Evolutionary conservation across 2,797 vertebrate genomes (phyloP).

Genomic region (Acanthurus leucopareius): DNA sequence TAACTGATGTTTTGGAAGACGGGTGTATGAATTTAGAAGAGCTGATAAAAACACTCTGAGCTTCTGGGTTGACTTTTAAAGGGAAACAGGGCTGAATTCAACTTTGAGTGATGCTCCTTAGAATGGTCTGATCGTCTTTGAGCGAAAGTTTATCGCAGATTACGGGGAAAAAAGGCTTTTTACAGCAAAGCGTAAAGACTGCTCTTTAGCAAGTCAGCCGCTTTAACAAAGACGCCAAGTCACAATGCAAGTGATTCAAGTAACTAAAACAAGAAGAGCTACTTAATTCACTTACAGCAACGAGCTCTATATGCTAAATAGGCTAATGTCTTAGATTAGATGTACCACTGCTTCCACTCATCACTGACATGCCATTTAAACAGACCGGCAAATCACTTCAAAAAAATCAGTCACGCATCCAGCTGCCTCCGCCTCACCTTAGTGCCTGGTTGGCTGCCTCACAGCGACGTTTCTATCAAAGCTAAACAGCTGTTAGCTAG

Average conservation of each 20-base stretch:
- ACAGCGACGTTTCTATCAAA: slow-evolving; percentile 26
- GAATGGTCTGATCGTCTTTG: neutral
- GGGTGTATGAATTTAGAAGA: neutral
- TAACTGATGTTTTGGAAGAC: neutral
- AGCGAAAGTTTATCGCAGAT: neutral
- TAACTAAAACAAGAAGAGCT: neutral
- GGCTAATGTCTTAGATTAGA: neutral
- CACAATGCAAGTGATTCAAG: neutral
- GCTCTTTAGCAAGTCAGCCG: too few relatives aligned
- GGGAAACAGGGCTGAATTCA: neutral
- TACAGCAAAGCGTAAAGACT: neutral
- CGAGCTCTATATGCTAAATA: neutral
- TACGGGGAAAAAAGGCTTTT: too few relatives aligned
- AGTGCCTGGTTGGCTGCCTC: slow-evolving; percentile 35
- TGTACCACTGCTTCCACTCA: too few relatives aligned
- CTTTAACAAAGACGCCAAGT: too few relatives aligned
- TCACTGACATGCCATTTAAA: neutral
- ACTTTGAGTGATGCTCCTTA: neutral
- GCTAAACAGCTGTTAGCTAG: slow-evolving; percentile 63
- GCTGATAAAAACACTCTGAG: neutral
- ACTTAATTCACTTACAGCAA: neutral
- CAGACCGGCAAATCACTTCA: neutral
- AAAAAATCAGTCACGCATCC: neutral
- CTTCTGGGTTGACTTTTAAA: neutral
- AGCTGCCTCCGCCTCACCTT: slow-evolving; percentile 50